Percentiles rank a stretch among this genome's conserved stretches.
Conservation (phyloP, 2,113 vertebrate species). For the Sitta europaea region DNA sequence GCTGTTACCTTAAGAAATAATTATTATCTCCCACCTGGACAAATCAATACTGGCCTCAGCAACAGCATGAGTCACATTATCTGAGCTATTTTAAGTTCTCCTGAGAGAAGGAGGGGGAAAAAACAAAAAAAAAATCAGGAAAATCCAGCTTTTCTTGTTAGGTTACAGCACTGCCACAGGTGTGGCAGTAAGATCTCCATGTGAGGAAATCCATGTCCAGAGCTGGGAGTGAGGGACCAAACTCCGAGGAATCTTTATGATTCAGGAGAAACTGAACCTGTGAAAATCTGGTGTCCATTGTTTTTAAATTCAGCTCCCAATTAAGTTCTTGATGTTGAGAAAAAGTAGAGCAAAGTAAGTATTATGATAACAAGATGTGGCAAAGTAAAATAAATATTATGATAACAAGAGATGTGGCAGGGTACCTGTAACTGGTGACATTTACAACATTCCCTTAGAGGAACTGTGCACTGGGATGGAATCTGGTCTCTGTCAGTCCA, state of each 20-base stretch:
- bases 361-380: background rate
- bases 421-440: background rate
- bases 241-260: background rate
- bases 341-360: background rate
- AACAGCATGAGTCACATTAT: accelerated
- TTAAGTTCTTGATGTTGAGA: background rate
- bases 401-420: background rate
- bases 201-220: background rate
- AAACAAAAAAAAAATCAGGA: background rate
- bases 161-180: background rate
- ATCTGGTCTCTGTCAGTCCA: background rate
- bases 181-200: background rate
- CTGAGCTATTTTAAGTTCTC: background rate
- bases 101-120: background rate
- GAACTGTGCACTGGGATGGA: background rate
- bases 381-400: background rate
- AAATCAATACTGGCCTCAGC: background rate
- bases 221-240: accelerated
- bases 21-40: background rate
- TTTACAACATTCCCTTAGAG: background rate
- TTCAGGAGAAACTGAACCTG: background rate
- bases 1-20: background rate
- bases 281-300: background rate
- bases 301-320: background rate
- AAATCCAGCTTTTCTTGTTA: background rate